These are phyloP conservation scores for Mixornis gularis DNA, from an alignment of 2,113 vertebrate species.

Conservation along the genomic window DNA sequence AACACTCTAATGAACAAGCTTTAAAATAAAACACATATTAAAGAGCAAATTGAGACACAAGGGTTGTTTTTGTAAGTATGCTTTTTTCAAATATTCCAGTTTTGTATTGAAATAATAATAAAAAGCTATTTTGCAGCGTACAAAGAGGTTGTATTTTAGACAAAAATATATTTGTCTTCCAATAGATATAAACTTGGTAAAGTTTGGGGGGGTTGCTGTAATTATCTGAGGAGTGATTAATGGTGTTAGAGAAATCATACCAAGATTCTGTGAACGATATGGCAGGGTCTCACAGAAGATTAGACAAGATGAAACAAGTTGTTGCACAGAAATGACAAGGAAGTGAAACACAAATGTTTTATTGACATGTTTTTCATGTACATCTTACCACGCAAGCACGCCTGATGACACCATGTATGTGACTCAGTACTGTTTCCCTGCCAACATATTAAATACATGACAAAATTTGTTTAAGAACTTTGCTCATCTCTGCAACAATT, in stretches of 20 bases:
- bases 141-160: not conserved
- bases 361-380: not conserved
- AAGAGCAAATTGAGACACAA: not conserved
- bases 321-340: not conserved
- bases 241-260: not conserved
- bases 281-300: not conserved
- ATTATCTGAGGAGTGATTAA: not conserved
- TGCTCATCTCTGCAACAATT: slow-evolving; percentile 17
- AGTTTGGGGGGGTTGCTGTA: not conserved
- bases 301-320: slow-evolving; percentile 28
- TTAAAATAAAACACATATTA: not conserved
- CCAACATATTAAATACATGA: not conserved
- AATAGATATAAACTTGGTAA: not conserved
- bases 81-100: not conserved
- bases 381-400: not conserved
- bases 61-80: not conserved
- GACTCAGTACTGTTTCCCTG: not conserved
- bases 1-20: not conserved
- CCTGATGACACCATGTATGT: not conserved
- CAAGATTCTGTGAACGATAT: not conserved
- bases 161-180: not conserved
- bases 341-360: not conserved
- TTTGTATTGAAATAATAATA: not conserved
- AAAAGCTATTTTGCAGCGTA: not conserved
- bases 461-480: not conserved